Base-by-base conservation (phyloP, 2,113 vertebrate species). In the Brachyhypopomus occidentalis region DNA sequence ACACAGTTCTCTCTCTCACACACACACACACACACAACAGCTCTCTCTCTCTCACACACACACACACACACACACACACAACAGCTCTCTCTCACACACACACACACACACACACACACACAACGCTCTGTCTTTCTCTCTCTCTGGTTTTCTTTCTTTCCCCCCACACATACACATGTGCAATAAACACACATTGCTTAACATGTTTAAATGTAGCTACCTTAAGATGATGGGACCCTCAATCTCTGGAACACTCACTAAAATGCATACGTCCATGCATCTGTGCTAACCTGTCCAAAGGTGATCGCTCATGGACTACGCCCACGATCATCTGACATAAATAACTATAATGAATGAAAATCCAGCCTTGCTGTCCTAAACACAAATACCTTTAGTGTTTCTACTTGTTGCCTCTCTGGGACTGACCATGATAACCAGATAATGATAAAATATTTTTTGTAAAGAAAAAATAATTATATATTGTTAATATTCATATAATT, bases 371-470 rank as follows among this genome's bases (percentile, higher is more conserved):
- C 45, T 52, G 45, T 52, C 45, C 9, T 73, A 84, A 34, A 77
- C 84, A 82, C 62, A 83, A 78, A 83, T 75, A 83, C 59, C 83
- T 82, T 74, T 60, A 72, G 77, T 88, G 79, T 84, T 84, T 83
- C 82, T 77, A 88, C 85, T 75, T 78, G 25, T 48, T 86, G 78
- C 86, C 58, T 80, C 77, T 88, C 84, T 78, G 84, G 69, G 75
- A 83, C 87, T 88, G 87, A 80, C 45, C 72, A 83, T 45, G 75
- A 83, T 79, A 84, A 83, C 84, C 86, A 79, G 81, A 88, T 81
- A 86, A 85, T 90, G 88, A 91, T 91, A 85, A 89, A 92, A 91
- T 86, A 88, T 85, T 83, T 91, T 91, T 92, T 92, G 90, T 92
- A 92, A 90, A 88, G 88, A 83, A 80, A 85, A 77, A 82, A 78